Conservation (phyloP, 2,888 invertebrate species). For the Andrena chrysosceles region DNA sequence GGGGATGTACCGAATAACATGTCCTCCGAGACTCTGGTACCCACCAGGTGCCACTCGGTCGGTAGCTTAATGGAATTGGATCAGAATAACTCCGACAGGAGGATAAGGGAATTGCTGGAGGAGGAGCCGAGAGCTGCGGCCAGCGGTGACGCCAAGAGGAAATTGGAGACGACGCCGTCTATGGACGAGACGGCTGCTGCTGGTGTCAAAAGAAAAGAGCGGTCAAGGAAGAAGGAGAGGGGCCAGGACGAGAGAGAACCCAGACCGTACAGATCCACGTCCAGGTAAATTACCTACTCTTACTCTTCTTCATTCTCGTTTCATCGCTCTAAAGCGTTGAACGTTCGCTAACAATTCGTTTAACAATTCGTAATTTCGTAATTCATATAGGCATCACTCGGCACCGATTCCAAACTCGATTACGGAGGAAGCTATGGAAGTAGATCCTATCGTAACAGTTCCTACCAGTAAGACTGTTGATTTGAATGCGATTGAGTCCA, state of each 20-base stretch:
- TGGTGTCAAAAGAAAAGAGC: conserved; percentile 88
- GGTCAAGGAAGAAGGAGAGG: conserved; percentile 82
- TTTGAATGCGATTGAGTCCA: conserved; percentile 72
- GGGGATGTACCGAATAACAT: conserved; percentile 76
- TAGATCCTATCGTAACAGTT: conserved; percentile 71
- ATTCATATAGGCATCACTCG: conserved; percentile 76
- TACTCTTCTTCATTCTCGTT: background rate
- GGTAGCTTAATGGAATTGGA: conserved; percentile 91
- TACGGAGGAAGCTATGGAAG: conserved; percentile 80
- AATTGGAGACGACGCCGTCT: conserved; percentile 91
- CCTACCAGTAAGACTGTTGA: conserved; percentile 72
- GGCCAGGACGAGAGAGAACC: conserved; percentile 76
- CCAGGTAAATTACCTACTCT: conserved; percentile 68
- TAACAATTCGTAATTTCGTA: background rate
- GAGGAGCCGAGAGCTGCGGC: conserved; percentile 83
- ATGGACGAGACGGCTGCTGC: conserved; percentile 86
- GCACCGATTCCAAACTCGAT: conserved; percentile 80
- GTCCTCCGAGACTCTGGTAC: conserved; percentile 80
- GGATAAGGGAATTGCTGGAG: conserved; percentile 90
- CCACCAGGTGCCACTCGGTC: conserved; percentile 88
- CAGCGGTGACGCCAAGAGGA: conserved; percentile 89
- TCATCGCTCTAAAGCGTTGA: too few relatives aligned
- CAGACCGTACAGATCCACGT: conserved; percentile 75
- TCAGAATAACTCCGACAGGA: conserved; percentile 89
- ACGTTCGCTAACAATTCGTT: background rate